A percentile compares a stretch with the other conserved stretches of the same genome.
Evolutionary conservation across 2,797 vertebrate genomes (phyloP).

Genomic region (Poliocrania exsul): DNA sequence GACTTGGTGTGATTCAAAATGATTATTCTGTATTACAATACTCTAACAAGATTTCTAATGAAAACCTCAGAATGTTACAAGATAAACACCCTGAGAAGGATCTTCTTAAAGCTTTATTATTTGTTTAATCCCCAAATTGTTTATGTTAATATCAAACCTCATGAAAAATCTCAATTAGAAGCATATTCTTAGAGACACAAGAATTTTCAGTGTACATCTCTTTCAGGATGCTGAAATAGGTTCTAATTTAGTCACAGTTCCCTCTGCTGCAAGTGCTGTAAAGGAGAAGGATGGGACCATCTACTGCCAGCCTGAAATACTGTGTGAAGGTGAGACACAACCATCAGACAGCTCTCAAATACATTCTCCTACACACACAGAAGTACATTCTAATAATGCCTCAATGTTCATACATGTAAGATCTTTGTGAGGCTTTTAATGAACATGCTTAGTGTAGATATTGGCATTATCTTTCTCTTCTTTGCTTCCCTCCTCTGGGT

Average conservation of each 20-base stretch:
- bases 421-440: not conserved
- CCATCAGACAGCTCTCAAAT: not conserved
- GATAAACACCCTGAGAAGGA: not conserved
- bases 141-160: not conserved
- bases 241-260: conserved; percentile 82
- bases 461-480: not conserved
- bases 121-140: not conserved
- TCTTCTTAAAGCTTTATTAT: not conserved
- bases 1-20: not conserved
- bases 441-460: not conserved
- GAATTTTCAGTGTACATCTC: not conserved
- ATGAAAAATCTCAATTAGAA: not conserved
- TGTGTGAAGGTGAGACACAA: conserved; percentile 82
- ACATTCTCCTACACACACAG: not conserved
- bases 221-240: conserved; percentile 81
- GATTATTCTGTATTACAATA: not conserved
- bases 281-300: conserved; percentile 82
- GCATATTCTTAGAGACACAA: not conserved
- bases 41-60: not conserved
- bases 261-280: conserved; percentile 79
- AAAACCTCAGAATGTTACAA: not conserved
- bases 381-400: not conserved
- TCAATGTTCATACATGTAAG: not conserved
- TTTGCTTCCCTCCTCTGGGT: not conserved
- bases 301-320: conserved; percentile 82